Conservation (phyloP, 2,797 vertebrate species). For the Coilia nasus region DNA sequence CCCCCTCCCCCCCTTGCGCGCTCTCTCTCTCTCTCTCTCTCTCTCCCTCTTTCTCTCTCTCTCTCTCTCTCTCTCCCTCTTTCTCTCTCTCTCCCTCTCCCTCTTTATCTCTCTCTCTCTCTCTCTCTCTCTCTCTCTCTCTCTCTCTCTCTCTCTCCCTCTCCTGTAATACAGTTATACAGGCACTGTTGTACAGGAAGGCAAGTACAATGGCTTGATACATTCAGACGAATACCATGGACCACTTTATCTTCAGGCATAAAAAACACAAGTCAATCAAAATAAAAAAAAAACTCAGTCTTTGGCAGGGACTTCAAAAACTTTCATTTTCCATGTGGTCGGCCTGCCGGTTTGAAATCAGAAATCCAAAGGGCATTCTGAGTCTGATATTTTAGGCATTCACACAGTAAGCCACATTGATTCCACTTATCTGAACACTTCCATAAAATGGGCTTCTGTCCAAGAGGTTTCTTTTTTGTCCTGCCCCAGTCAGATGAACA, state of each 20-base stretch:
- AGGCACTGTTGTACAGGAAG: not conserved
- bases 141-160: not conserved
- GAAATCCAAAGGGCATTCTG: not conserved
- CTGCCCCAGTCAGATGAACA: not conserved
- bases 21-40: not conserved
- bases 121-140: no score
- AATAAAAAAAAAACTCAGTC: not conserved
- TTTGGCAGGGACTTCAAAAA: conserved; percentile 15
- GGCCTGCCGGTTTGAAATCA: not conserved
- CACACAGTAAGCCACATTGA: not conserved
- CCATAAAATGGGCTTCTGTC: not conserved
- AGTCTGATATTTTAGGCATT: conserved; percentile 13
- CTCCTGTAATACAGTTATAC: not conserved
- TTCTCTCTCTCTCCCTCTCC: not conserved
- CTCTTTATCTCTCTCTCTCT: not conserved
- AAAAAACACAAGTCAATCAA: not conserved
- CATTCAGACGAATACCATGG: not conserved
- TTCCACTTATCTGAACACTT: not conserved
- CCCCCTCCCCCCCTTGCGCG: no score
- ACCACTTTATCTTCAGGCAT: not conserved
- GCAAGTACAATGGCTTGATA: not conserved
- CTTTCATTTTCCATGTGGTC: not conserved
- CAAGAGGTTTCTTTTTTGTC: not conserved
- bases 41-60: not conserved
- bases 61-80: not conserved